Base-by-base conservation (phyloP, 30 jellyfish, hydroid and myxozoan genomes). In the Haliclystus octoradiatus region DNA sequence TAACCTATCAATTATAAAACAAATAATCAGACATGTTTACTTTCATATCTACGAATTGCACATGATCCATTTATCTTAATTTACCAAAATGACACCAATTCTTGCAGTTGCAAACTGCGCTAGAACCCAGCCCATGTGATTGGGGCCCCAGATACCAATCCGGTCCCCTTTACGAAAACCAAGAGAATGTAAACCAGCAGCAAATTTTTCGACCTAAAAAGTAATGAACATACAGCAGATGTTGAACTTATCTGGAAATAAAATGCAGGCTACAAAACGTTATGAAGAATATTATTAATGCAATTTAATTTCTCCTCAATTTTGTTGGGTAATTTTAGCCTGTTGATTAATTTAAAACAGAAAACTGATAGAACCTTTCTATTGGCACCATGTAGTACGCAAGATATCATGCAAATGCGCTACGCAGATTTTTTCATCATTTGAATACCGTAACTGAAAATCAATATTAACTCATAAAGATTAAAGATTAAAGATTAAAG, bases 141-240 rank as follows among this genome's bases (percentile, higher is more conserved):
- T 88, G 25, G 87, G 97, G 0, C 97, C 97, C 97, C 97, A 88
- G 66, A 88, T 75, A 19, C 97, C 97, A 80, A 88, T 83, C 60
- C 94, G 62, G 71, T 88, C 97, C 2, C 97, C 97, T 63, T 66
- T 52, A 53, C 73, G 63, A 28, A 88, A 47, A 2, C 94, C 94
- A 73, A 88, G 66, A 5, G 89, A 88, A 46, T 77, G 70, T 1
- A 88, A 70, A 23, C 97, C 94, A 63, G 94, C 97, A 19, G 97
- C 97, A 53, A 81, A n/a, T 62, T 88, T 76, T 40, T 88, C 93
- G 31, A 75, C 94, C 97, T 87, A 33, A 19, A 78, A 33, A 33
- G 29, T 1, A 69, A 26, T 26, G 9, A 26, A 4, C 49, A 1
- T n/a, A 63, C 23, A 31, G 34, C 19, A 19, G 27, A 67, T 75